Percentiles rank a stretch among this genome's conserved stretches.
Conservation (phyloP, 2,888 invertebrate genomes). For the Tolmerus cingulatus region DNA sequence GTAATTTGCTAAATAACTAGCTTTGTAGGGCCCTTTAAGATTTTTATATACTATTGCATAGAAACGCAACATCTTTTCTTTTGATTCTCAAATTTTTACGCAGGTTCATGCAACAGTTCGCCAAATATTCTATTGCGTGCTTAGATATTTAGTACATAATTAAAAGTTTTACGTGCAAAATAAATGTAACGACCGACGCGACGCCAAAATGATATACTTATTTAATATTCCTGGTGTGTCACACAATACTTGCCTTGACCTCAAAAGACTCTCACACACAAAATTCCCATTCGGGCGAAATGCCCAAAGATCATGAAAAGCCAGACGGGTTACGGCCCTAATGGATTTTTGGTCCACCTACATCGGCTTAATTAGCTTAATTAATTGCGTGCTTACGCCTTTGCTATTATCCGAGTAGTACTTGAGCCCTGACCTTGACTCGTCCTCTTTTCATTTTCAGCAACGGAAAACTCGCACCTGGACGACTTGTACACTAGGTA, state of each 20-base stretch:
- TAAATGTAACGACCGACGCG: not conserved
- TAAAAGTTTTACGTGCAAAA: not conserved
- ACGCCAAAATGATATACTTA: not conserved
- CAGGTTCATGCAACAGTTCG: not conserved
- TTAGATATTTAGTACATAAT: not conserved
- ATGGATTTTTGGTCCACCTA: not conserved
- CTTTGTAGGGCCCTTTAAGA: too few relatives aligned
- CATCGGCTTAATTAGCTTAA: not conserved
- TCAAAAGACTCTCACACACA: not conserved
- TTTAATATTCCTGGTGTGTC: not conserved
- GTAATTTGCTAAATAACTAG: too few relatives aligned
- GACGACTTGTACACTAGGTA: constrained; percentile 64
- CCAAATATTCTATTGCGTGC: not conserved
- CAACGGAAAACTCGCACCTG: constrained; percentile 62
- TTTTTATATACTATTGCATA: too few relatives aligned
- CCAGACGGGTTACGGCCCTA: not conserved
- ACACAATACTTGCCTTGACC: not conserved
- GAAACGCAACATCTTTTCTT: not conserved
- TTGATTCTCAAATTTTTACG: not conserved
- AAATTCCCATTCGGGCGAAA: not conserved
- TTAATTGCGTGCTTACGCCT: not conserved
- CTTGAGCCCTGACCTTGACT: not conserved
- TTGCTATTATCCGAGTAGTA: not conserved
- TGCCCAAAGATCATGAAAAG: not conserved
- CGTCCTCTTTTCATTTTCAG: constrained; percentile 48